A percentile compares a stretch with the other conserved stretches of the same genome.
These are phyloP conservation scores for Julus scandinavius DNA, from an alignment of 2,888 invertebrate species.

Conservation along the genomic window DNA sequence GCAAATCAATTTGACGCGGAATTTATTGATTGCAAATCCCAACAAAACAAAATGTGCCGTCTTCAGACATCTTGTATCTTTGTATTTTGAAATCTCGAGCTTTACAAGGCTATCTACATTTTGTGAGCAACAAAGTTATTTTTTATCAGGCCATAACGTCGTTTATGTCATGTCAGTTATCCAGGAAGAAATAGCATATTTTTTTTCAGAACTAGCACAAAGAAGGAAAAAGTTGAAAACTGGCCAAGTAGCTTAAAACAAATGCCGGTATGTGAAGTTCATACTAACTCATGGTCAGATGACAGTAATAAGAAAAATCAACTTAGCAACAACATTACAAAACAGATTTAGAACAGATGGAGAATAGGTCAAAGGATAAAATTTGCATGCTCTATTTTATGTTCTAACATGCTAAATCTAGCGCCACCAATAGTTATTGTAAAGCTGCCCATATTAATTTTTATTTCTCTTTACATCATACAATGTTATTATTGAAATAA, in stretches of 20 bases:
- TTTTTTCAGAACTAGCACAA: not conserved
- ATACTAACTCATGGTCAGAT: not conserved
- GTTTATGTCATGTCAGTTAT: not conserved
- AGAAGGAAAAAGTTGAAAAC: not conserved
- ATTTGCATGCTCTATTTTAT: not conserved
- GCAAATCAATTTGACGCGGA: not conserved
- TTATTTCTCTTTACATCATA: not conserved
- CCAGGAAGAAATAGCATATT: not conserved
- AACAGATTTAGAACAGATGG: too few species aligned
- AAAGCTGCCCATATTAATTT: not conserved
- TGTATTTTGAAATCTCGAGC: not conserved
- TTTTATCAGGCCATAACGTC: not conserved
- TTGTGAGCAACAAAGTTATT: not conserved
- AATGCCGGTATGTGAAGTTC: not conserved
- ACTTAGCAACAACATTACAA: not conserved
- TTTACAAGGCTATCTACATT: not conserved
- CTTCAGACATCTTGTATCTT: too few species aligned
- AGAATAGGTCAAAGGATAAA: not conserved
- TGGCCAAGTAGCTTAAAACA: not conserved
- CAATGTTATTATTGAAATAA: not conserved
- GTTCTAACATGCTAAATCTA: not conserved
- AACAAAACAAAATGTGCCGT: too few species aligned
- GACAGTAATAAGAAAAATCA: not conserved
- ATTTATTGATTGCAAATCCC: not conserved
- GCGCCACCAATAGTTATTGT: not conserved